Evolutionary conservation across 35 echinoderm and acorn worm species (phyloP).

Genomic region (Strongylocentrotus purpuratus): DNA sequence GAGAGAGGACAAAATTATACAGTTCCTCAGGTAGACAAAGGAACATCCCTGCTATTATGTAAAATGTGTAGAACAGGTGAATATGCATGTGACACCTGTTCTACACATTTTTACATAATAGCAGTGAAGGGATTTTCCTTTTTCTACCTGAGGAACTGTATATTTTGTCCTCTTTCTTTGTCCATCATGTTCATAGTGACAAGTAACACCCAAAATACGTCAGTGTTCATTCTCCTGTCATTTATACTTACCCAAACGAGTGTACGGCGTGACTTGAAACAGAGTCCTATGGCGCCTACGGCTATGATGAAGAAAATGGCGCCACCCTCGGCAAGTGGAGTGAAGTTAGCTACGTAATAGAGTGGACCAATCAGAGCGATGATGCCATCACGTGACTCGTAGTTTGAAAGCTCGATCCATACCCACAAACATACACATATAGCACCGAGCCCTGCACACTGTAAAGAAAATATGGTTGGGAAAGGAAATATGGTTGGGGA

Average conservation of each 20-base stretch:
- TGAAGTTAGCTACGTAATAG: slow-evolving; percentile 59
- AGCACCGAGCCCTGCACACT: slow-evolving; percentile 21
- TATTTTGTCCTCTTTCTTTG: too few species aligned
- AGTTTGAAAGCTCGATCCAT: slow-evolving; percentile 33
- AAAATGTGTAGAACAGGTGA: too few species aligned
- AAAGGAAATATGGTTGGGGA: not conserved
- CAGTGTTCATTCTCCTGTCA: not conserved
- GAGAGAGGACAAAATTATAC: too few species aligned
- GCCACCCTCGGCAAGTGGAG: slow-evolving; percentile 34
- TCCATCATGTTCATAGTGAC: too few species aligned
- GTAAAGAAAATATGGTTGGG: not conserved
- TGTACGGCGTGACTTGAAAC: slow-evolving; percentile 35
- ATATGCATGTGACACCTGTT: too few species aligned
- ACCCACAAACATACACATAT: slow-evolving; percentile 44
- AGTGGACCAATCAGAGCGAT: slow-evolving; percentile 41
- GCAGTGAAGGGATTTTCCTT: too few species aligned
- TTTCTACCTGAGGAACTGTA: too few species aligned
- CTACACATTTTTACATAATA: too few species aligned
- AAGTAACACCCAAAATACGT: too few species aligned
- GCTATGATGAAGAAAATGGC: slow-evolving; percentile 22
- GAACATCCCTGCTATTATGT: too few species aligned
- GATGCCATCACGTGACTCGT: slow-evolving; percentile 47
- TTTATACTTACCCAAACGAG: slow-evolving; percentile 49
- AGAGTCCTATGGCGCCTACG: slow-evolving; percentile 38
- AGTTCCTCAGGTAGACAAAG: too few species aligned